phyloP scores from a whole-genome alignment of 2,888 invertebrate species.

The Eucera pruinosa region DNA sequence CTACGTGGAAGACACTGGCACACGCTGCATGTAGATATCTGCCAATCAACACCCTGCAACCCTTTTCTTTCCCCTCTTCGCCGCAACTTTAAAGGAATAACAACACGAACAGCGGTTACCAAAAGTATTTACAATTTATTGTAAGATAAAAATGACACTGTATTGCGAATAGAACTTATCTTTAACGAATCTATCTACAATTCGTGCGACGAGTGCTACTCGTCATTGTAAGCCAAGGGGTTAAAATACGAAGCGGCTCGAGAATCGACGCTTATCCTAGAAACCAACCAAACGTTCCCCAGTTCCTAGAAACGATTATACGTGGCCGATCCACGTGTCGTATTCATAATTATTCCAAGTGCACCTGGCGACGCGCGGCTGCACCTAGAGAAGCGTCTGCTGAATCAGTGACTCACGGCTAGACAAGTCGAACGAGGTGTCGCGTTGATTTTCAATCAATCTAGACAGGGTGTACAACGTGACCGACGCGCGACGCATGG shows the following conservation, averaged over 20 bases:
- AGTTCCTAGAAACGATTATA: constrained; percentile 5
- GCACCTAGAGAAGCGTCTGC: constrained; percentile 28
- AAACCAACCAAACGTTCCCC: background rate
- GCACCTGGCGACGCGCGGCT: constrained; percentile 42
- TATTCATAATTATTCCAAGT: constrained; percentile 53
- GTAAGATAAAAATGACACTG: too few relatives aligned
- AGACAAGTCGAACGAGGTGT: constrained; percentile 49
- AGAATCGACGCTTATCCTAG: too few relatives aligned
- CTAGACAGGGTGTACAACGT: constrained; percentile 29
- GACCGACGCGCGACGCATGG: constrained; percentile 46
- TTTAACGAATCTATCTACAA: too few relatives aligned
- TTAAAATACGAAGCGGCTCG: too few relatives aligned
- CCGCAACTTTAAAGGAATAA: too few relatives aligned
- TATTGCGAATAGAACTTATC: too few relatives aligned
- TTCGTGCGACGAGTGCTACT: too few relatives aligned
- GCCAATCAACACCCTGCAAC: constrained; percentile 15
- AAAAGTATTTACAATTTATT: too few relatives aligned
- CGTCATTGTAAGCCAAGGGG: too few relatives aligned
- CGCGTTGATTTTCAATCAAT: constrained; percentile 48
- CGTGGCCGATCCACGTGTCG: constrained; percentile 45
- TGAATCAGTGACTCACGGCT: constrained; percentile 57
- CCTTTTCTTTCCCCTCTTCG: background rate
- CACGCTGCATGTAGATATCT: constrained; percentile 30
- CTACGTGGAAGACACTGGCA: constrained; percentile 39
- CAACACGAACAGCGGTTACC: too few relatives aligned